phyloP scores from a whole-genome alignment of 2,888 invertebrate genomes.

The Ypsolopha scabrella region DNA sequence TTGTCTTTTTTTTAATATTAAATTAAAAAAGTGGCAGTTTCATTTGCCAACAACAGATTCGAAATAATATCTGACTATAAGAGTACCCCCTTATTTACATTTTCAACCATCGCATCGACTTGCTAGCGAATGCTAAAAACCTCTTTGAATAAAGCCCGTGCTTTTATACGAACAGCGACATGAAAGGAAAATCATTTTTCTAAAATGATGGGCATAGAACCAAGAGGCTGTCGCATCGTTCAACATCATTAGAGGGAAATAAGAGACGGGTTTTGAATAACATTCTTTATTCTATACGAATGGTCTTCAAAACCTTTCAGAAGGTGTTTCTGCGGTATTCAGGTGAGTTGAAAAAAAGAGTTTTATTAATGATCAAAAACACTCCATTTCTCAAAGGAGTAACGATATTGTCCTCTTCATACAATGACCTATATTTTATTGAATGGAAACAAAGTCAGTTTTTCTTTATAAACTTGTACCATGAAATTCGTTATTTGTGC shows the following conservation, averaged over 20 bases:
- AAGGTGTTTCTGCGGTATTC: slow-evolving; percentile 1
- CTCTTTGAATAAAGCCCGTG: slow-evolving; percentile 55
- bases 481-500: too few species aligned
- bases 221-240: slow-evolving; percentile 51
- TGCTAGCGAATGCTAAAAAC: too few species aligned
- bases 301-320: slow-evolving; percentile 2
- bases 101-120: too few species aligned
- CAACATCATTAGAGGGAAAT: slow-evolving; percentile 57
- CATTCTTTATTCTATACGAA: slow-evolving; percentile 15
- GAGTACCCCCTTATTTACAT: too few species aligned
- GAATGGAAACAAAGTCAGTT: too few species aligned
- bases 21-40: too few species aligned
- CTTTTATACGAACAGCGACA: slow-evolving; percentile 31
- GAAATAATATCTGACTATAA: too few species aligned
- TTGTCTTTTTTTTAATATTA: too few species aligned
- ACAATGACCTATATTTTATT: too few species aligned
- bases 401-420: too few species aligned
- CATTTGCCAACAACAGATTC: too few species aligned
- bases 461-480: too few species aligned
- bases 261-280: slow-evolving; percentile 33
- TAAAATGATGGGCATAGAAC: slow-evolving; percentile 42
- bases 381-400: not conserved
- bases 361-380: not conserved
- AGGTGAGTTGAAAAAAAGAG: not conserved
- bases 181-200: slow-evolving; percentile 58